Evolutionary conservation across 1,140 invertebrate genomes (phyloP).

Genomic region (Trichogramma pretiosum): DNA sequence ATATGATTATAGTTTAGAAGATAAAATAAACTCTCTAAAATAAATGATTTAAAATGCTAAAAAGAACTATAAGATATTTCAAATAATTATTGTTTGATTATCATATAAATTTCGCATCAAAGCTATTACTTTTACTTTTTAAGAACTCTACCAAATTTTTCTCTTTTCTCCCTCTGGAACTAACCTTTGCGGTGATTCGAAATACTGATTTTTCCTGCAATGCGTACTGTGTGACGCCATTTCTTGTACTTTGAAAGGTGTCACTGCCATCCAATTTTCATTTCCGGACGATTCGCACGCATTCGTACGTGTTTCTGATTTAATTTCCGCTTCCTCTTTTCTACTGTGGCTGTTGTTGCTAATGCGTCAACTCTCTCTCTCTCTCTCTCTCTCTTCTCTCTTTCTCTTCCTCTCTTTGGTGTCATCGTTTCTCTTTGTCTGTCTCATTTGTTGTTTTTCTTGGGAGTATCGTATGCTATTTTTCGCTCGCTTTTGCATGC

Average conservation of each 20-base stretch:
- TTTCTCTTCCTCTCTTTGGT: too few species aligned
- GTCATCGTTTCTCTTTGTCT: background rate
- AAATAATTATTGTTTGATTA: too few species aligned
- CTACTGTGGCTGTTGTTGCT: background rate
- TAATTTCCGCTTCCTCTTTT: constrained; percentile 27
- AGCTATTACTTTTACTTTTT: too few species aligned
- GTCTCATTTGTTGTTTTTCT: background rate
- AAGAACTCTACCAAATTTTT: too few species aligned
- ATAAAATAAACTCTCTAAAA: too few species aligned
- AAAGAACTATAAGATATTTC: too few species aligned
- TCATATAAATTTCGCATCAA: too few species aligned
- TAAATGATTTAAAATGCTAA: too few species aligned
- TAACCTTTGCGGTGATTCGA: too few species aligned
- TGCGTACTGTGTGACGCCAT: background rate
- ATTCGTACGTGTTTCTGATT: constrained; percentile 25
- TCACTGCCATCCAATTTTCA: constrained; percentile 24
- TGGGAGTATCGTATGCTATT: too few species aligned
- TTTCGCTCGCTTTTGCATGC: background rate
- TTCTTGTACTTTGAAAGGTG: background rate
- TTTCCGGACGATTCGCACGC: constrained; percentile 22
- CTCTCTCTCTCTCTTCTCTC: background rate
- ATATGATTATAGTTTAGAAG: too few species aligned
- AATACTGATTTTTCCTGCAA: background rate
- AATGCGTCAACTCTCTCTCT: background rate
- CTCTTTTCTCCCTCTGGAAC: too few species aligned